These are phyloP conservation scores for Carlito syrichta DNA, from an alignment of 2,113 vertebrate species.

Conservation along the genomic window DNA sequence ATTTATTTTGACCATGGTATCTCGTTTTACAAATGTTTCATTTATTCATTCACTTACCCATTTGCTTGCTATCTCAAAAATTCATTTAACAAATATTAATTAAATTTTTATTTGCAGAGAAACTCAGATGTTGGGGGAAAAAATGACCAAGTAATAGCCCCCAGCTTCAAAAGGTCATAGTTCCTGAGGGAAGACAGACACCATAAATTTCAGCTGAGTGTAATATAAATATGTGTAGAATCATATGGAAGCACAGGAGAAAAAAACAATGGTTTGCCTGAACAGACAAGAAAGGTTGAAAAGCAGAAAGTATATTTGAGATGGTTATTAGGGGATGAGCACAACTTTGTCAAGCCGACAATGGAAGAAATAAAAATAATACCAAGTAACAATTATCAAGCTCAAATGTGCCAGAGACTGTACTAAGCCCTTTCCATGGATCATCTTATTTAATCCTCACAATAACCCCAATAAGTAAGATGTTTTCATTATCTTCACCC, in stretches of 20 bases:
- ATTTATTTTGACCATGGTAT: neutral
- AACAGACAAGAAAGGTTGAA: neutral
- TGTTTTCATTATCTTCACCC: slow-evolving; percentile 23
- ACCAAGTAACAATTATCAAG: neutral
- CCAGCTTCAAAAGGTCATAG: neutral
- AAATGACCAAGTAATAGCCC: neutral
- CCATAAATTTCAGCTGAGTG: neutral
- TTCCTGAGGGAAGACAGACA: neutral
- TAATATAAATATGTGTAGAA: neutral
- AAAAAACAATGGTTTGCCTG: neutral
- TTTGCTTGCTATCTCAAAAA: neutral
- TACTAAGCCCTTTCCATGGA: neutral
- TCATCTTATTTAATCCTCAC: slow-evolving; percentile 19
- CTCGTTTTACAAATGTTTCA: neutral
- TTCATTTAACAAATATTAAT: neutral
- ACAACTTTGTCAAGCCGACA: neutral
- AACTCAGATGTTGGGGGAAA: neutral
- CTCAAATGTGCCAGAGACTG: neutral
- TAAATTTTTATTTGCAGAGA: slow-evolving; percentile 6
- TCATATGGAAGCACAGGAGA: neutral
- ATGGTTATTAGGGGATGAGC: neutral
- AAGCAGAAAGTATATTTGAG: neutral
- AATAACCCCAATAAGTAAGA: neutral
- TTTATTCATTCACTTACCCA: neutral
- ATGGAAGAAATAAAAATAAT: neutral